A percentile compares a stretch with the other conserved stretches of the same genome.
phyloP scores from a whole-genome alignment of 1,140 invertebrate species.

The Lepidurus arcticus region DNA sequence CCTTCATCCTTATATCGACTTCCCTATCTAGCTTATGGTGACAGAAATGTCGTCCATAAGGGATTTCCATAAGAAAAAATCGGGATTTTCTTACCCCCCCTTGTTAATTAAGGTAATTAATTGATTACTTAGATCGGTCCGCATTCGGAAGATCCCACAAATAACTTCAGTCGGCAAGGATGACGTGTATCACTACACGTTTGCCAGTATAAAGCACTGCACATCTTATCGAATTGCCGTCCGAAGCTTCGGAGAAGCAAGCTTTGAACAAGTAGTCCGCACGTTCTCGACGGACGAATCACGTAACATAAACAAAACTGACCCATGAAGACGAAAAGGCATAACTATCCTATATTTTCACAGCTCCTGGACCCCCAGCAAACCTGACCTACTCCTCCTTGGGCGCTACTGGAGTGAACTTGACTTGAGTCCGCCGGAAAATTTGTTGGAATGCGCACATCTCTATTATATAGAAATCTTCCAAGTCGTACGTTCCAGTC shows the following conservation, averaged over 20 bases:
- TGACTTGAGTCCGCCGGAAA: neutral
- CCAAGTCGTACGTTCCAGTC: neutral
- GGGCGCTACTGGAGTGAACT: neutral
- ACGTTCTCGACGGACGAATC: neutral
- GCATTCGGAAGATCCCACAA: neutral
- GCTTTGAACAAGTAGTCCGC: rapidly evolving
- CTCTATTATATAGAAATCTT: neutral
- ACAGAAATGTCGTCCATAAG: too few species aligned
- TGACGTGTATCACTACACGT: neutral
- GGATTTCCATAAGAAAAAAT: too few species aligned
- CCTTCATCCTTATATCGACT: too few species aligned
- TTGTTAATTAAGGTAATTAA: too few species aligned
- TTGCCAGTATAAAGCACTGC: neutral
- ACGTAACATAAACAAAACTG: neutral
- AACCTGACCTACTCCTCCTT: too few species aligned
- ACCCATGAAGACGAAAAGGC: too few species aligned
- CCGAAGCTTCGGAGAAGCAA: neutral
- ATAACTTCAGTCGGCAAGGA: neutral
- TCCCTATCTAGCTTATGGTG: too few species aligned
- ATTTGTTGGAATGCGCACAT: neutral
- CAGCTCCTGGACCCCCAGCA: too few species aligned
- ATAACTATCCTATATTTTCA: too few species aligned
- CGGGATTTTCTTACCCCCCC: too few species aligned
- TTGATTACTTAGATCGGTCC: too few species aligned
- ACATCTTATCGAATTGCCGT: neutral